phyloP scores from a whole-genome alignment of 2,888 invertebrate genomes.

The Seira sanloemensis region DNA sequence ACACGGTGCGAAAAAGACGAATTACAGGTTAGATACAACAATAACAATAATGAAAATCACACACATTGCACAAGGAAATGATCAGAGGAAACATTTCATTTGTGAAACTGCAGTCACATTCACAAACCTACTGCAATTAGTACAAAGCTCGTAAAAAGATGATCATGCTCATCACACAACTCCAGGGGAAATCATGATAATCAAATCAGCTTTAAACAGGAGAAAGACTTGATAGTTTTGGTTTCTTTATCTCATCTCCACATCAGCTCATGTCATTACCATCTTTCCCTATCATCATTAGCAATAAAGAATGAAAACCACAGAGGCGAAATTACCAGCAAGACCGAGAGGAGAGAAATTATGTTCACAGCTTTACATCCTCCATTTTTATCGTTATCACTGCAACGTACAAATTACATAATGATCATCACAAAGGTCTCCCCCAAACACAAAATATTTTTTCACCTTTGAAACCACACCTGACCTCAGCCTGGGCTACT shows the following conservation, averaged over 20 bases:
- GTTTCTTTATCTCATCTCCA: neutral
- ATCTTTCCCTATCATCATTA: constrained; percentile 23
- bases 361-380: no score
- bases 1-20: constrained; percentile 46
- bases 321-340: constrained; percentile 28
- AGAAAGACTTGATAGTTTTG: neutral
- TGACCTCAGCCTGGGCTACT: neutral
- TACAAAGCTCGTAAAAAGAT: neutral
- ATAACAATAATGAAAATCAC: neutral
- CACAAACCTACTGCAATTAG: constrained; percentile 40
- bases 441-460: neutral
- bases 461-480: neutral
- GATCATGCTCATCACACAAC: constrained; percentile 15
- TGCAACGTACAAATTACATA: constrained; percentile 56
- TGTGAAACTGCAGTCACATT: neutral
- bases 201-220: neutral
- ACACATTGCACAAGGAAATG: no score
- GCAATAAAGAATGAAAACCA: constrained; percentile 33
- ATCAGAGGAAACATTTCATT: no score
- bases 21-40: constrained; percentile 20
- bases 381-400: constrained; percentile 6
- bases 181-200: neutral
- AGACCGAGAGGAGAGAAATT: neutral
- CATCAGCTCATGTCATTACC: neutral
- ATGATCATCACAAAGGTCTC: constrained; percentile 21